These are phyloP conservation scores for Athrips mouffetella DNA, from an alignment of 2,888 invertebrate species.

Conservation along the genomic window DNA sequence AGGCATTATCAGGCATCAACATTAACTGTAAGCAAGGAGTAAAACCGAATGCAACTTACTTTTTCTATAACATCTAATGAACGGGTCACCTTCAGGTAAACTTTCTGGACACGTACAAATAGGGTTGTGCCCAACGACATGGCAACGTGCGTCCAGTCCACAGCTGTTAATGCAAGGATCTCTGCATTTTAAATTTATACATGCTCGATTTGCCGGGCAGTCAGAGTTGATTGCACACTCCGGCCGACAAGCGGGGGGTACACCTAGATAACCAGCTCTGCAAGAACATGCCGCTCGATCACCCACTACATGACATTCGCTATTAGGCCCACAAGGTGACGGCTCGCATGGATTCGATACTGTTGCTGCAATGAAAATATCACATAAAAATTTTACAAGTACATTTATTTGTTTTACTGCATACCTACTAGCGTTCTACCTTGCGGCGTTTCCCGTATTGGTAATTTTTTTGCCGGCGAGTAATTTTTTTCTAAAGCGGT, in stretches of 20 bases:
- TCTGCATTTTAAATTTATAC: slow-evolving; percentile 85
- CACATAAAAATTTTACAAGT: neutral
- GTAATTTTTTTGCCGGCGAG: too few species aligned
- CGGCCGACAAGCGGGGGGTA: slow-evolving; percentile 86
- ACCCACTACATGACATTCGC: slow-evolving; percentile 83
- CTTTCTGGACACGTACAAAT: slow-evolving; percentile 85
- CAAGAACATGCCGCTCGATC: slow-evolving; percentile 87
- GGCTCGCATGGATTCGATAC: slow-evolving; percentile 83
- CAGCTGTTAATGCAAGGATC: slow-evolving; percentile 88
- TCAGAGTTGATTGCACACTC: slow-evolving; percentile 88
- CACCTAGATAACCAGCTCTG: slow-evolving; percentile 82
- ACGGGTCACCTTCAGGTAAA: slow-evolving; percentile 86
- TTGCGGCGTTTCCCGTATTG: too few species aligned
- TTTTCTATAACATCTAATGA: slow-evolving; percentile 81
- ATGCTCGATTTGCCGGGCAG: slow-evolving; percentile 84
- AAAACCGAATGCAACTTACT: too few species aligned
- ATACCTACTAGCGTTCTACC: too few species aligned
- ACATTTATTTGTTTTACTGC: neutral
- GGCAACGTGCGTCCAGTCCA: slow-evolving; percentile 86
- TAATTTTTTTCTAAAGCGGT: too few species aligned
- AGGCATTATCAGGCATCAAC: too few species aligned
- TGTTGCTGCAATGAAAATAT: slow-evolving; percentile 30
- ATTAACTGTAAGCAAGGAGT: too few species aligned
- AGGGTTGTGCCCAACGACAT: slow-evolving; percentile 88
- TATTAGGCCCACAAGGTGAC: slow-evolving; percentile 87